Base-by-base conservation (phyloP, 2,797 vertebrate species). In the Florisuga fusca region DNA sequence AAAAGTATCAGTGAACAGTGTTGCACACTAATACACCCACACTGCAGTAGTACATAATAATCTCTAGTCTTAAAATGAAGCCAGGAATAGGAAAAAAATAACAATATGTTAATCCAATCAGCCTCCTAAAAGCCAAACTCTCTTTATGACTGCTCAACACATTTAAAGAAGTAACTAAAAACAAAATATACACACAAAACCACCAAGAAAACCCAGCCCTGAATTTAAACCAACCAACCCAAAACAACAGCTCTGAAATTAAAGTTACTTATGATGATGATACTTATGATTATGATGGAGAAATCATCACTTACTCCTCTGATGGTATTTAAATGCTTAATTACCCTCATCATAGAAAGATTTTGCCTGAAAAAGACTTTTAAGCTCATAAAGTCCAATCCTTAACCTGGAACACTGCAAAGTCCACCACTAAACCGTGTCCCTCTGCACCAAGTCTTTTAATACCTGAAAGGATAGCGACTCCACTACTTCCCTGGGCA, bases 161-260 rank as follows among this genome's bases (percentile, higher is more conserved):
- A 68, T 57, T 87, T 50, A 46, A 2, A 61, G 15, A 54, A 57
- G 26, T 63, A 6, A 29, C 62, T 43, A 58, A 67, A 66, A 63
- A 11, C 7, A 83, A 41, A 61, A 9, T 7, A 33, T 19, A 12
- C 10, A 20, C 4, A 14, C 1, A 14, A 79, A 84, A 46, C 0
- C 2, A 77, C 27, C 3, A 91, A 61, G 19, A 66, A 77, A 66
- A 41, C 9, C 5, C 14, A 20, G 4, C 15, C 11, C 29, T 55
- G 21, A 87, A 50, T 36, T 80, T n/a, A 43, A 85, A 31, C 5
- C 7, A 76, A 53, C 5, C 14, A 50, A 54, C 5, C 3, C 3
- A 92, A 41, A 31, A 9, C 33, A 86, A 43, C 3, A 66, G 36
- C 8, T 9, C 4, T 38, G 38, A 72, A 53, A 41, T 51, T 38